Conservation (phyloP, 2,113 vertebrate genomes). For the Tetraodon nigroviridis region DNA sequence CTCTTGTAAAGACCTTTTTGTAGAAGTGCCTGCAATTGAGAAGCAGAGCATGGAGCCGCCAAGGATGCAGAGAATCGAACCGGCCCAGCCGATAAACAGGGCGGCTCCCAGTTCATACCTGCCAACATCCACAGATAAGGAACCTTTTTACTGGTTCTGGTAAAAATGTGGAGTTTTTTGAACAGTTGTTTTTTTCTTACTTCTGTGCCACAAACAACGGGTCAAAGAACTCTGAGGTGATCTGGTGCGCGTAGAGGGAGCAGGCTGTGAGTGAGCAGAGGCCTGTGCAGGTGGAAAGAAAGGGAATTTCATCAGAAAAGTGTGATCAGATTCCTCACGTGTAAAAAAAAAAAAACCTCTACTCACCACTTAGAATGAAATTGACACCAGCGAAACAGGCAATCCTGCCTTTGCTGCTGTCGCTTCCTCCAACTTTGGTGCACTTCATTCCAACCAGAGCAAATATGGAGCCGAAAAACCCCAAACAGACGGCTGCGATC, state of each 20-base stretch:
- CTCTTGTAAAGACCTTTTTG: constrained; percentile 53
- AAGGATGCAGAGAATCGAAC: constrained; percentile 73
- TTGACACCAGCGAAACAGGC: constrained; percentile 83
- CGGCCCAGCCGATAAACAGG: constrained; percentile 79
- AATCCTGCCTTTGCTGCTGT: constrained; percentile 85
- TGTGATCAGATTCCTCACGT: constrained; percentile 1
- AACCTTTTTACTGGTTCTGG: background rate
- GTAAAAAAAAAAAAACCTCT: background rate
- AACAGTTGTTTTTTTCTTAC: constrained; percentile 71
- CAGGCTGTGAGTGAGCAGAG: constrained; percentile 88
- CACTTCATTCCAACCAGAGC: constrained; percentile 96
- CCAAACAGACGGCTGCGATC: constrained; percentile 88
- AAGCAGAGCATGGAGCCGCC: constrained; percentile 73
- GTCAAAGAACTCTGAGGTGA: constrained; percentile 94
- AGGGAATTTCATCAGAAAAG: background rate
- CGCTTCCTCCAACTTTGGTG: constrained; percentile 89
- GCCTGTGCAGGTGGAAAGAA: constrained; percentile 68
- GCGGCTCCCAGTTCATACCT: constrained; percentile 80
- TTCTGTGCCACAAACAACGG: constrained; percentile 89
- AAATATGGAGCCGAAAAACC: constrained; percentile 85
- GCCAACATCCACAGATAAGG: constrained; percentile 1
- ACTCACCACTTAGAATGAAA: constrained; percentile 88
- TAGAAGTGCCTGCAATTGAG: constrained; percentile 62
- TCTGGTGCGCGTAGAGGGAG: constrained; percentile 92
- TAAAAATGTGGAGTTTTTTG: background rate